Base-by-base conservation (phyloP, 2,888 invertebrate species). In the Drosophila borborema region DNA sequence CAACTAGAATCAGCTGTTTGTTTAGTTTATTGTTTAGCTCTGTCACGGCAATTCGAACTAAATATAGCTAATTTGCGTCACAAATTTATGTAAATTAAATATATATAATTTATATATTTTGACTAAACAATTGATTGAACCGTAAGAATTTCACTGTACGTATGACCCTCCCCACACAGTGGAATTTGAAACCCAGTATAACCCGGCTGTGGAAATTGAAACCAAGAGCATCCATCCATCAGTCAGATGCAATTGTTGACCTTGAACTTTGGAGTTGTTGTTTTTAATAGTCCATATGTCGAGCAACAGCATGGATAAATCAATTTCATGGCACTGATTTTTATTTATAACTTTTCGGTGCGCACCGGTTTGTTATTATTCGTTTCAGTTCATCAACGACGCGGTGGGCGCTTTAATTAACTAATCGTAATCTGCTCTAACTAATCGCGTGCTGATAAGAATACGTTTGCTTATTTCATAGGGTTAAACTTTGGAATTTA, bases 401-500 rank as follows among this genome's bases (percentile, higher is more conserved):
- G 40, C 23, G 16, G 23, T 20, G 9, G n/a, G 49, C 36, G 16
- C 9, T 34, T 28, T 40, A 62, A 41, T 70, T 46, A 72, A 77
- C 63, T 86, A 75, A 86, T 89, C 74, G 20, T 36, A 41, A 64
- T 49, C 49, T 43, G 9, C n/a, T 54, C 66, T 16, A 28, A 23
- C 53, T 58, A 64, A 67, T 81, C 76, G 28, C 53, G 45, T 59
- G 59, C 68, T 75, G 89, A 84, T 87, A 64, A 51, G 48, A 55
- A 34, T 51, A 66, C n/a, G 46, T 38, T 2, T 38, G 53, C 16
- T 0, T 40, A 40, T 51, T 63, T 36, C 16, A 59, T 51, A 40
- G 9, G 34, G 41, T 61, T 89, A 77, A 80, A 86, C 81, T 89
- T 84, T 84, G 73, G 77, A 86, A 81, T 70, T 67, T 49, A 60